Percentiles rank a stretch among this genome's conserved stretches.
Evolutionary conservation across 1,140 invertebrate genomes (phyloP).

Genomic region (Procambarus clarkii): DNA sequence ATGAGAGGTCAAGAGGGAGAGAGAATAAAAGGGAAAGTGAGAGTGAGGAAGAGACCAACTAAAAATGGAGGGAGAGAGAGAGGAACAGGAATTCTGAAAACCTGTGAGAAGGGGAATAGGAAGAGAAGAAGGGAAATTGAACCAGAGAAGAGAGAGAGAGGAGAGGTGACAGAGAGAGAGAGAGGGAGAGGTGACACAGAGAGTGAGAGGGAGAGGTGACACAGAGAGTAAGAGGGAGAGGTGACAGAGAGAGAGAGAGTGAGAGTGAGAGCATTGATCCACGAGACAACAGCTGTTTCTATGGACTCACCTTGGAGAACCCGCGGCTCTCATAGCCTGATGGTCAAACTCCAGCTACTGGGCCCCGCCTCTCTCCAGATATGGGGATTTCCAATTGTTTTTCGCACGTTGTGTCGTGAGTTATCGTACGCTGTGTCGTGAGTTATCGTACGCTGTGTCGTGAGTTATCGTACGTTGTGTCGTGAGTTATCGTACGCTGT

Average conservation of each 20-base stretch:
- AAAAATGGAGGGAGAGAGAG: not conserved
- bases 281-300: too few species aligned
- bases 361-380: too few species aligned
- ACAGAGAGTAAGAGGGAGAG: not conserved
- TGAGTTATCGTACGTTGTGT: too few species aligned
- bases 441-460: too few species aligned
- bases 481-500: too few species aligned
- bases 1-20: not conserved
- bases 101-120: too few species aligned
- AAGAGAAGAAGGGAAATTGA: not conserved
- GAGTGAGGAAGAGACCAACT: not conserved
- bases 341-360: too few species aligned
- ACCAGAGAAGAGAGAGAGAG: not conserved
- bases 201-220: conserved; percentile 3
- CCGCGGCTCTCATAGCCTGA: too few species aligned
- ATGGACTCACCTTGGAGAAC: too few species aligned
- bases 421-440: too few species aligned
- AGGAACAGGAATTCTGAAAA: not conserved
- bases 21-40: not conserved
- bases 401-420: too few species aligned
- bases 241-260: not conserved
- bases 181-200: not conserved
- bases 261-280: not conserved
- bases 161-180: not conserved
- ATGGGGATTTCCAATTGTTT: too few species aligned